phyloP scores from a whole-genome alignment of 1,140 invertebrate genomes.

The Archivesica marissinica region DNA sequence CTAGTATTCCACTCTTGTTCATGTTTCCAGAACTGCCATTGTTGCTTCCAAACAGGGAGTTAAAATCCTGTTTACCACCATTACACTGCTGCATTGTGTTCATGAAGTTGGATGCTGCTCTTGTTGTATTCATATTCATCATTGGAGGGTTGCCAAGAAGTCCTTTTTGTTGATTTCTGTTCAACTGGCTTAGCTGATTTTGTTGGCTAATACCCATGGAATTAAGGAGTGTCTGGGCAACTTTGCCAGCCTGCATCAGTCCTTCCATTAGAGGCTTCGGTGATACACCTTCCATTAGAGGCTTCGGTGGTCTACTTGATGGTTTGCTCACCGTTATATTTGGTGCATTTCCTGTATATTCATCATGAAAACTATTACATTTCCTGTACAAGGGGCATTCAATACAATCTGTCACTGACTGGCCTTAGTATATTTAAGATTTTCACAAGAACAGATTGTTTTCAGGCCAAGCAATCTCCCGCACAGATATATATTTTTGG shows the following conservation, averaged over 20 bases:
- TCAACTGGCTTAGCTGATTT: not conserved
- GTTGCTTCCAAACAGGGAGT: conserved; percentile 20
- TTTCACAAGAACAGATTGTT: too few species aligned
- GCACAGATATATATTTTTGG: too few species aligned
- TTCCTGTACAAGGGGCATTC: too few species aligned
- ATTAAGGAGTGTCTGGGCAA: conserved; percentile 52
- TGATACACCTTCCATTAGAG: not conserved
- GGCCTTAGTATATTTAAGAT: too few species aligned
- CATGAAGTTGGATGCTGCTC: conserved; percentile 45
- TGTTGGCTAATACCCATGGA: conserved; percentile 26
- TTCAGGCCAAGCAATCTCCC: too few species aligned
- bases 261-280: conserved; percentile 55
- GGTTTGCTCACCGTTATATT: too few species aligned
- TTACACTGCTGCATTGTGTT: conserved; percentile 35
- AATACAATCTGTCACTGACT: too few species aligned
- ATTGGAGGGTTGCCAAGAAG: conserved; percentile 29
- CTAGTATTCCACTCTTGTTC: conserved; percentile 27
- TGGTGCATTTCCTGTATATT: conserved; percentile 40
- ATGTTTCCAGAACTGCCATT: not conserved
- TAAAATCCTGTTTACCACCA: not conserved
- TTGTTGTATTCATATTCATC: conserved; percentile 19
- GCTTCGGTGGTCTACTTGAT: conserved; percentile 2
- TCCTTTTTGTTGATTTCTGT: conserved; percentile 1
- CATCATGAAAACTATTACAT: too few species aligned
- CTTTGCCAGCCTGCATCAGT: conserved; percentile 51